Percentiles rank a stretch among this genome's conserved stretches.
phyloP scores from a whole-genome alignment of 2,888 invertebrate species.

The Heliconius ismenius region DNA sequence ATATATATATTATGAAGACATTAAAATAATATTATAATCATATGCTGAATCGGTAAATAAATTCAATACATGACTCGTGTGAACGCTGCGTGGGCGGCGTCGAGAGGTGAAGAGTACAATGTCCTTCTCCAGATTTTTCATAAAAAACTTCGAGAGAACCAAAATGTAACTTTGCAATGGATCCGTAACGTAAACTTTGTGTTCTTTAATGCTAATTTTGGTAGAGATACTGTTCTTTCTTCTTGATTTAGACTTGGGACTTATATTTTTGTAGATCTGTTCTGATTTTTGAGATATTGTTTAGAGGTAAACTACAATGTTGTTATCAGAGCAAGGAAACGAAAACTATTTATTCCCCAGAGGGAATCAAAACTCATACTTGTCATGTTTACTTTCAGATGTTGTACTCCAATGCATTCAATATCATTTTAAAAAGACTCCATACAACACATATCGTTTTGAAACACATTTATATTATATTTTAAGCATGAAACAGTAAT shows the following conservation, averaged over 20 bases:
- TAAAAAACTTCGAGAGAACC: neutral
- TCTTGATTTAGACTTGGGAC: neutral
- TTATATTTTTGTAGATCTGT: neutral
- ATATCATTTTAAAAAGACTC: neutral
- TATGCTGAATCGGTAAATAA: neutral
- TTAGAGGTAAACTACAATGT: neutral
- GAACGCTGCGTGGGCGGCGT: neutral
- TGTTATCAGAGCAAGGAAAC: neutral
- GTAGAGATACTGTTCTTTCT: neutral
- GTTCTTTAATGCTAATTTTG: neutral
- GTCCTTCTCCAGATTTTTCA: conserved; percentile 2
- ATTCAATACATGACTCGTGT: neutral
- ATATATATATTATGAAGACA: neutral
- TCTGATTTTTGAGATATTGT: neutral
- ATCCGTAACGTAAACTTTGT: neutral
- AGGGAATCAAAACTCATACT: neutral
- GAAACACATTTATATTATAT: neutral
- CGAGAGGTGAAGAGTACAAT: neutral
- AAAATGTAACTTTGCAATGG: neutral
- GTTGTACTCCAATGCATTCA: no score
- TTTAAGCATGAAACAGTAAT: neutral
- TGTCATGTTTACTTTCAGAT: no score
- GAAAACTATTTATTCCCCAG: neutral
- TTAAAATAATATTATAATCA: neutral
- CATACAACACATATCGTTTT: neutral